These are phyloP conservation scores for Limenitis camilla DNA, from an alignment of 2,888 invertebrate species.

Conservation along the genomic window DNA sequence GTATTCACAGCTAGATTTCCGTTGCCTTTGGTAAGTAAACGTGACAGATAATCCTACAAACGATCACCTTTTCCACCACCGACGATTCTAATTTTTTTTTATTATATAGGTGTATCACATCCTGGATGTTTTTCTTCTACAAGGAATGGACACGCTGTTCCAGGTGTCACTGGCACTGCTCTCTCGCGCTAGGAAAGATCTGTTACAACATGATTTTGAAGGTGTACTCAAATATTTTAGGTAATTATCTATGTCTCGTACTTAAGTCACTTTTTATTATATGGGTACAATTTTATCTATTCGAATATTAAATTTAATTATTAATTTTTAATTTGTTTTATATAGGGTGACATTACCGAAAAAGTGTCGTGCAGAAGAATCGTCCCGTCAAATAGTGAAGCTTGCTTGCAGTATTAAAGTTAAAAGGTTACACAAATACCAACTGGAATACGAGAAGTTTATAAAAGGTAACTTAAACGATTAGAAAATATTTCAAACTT, in stretches of 20 bases:
- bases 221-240: constrained; percentile 98
- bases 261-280: neutral
- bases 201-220: constrained; percentile 96
- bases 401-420: constrained; percentile 93
- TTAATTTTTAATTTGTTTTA: neutral
- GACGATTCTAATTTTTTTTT: no score
- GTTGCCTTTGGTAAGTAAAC: constrained; percentile 80
- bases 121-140: constrained; percentile 94
- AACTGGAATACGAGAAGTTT: constrained; percentile 82
- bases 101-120: constrained; percentile 88
- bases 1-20: constrained; percentile 99
- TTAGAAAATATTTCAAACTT: constrained; percentile 4
- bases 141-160: constrained; percentile 96
- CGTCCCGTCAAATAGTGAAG: constrained; percentile 91
- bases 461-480: constrained; percentile 56
- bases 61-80: no score
- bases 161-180: constrained; percentile 96
- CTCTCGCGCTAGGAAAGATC: constrained; percentile 92
- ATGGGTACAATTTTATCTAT: no score
- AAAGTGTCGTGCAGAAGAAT: constrained; percentile 93
- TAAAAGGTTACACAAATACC: constrained; percentile 95
- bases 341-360: constrained; percentile 91
- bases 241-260: constrained; percentile 32
- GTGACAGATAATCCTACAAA: neutral
- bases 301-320: neutral